Conservation (phyloP, 2,113 vertebrate species). For the Pedetes capensis region DNA sequence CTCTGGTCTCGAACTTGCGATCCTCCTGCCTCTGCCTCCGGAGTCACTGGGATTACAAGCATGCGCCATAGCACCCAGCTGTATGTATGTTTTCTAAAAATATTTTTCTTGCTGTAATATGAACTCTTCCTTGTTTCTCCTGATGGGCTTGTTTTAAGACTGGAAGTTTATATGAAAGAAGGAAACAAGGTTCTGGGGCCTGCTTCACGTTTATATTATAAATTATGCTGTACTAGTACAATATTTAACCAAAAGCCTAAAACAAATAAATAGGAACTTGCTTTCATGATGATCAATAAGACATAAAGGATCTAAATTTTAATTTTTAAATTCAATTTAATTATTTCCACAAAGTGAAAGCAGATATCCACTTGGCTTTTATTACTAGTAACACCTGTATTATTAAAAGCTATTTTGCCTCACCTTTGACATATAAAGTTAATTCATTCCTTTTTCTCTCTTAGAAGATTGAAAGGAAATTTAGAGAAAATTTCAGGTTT, state of each 20-base stretch:
- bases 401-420: not conserved
- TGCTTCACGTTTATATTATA: not conserved
- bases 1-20: too few relatives aligned
- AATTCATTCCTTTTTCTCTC: not conserved
- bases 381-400: not conserved
- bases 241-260: not conserved
- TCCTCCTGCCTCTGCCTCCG: too few relatives aligned
- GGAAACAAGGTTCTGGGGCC: not conserved
- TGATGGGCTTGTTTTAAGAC: not conserved
- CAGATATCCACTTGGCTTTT: slow-evolving; percentile 1
- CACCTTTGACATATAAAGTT: not conserved
- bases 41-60: too few relatives aligned
- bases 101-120: not conserved
- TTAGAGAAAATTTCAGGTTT: not conserved
- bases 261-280: not conserved
- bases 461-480: not conserved
- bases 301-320: not conserved
- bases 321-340: slow-evolving; percentile 1
- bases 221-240: not conserved
- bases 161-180: slow-evolving; percentile 35
- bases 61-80: too few relatives aligned
- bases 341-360: slow-evolving; percentile 25
- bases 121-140: not conserved
- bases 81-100: not conserved
- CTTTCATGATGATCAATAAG: not conserved